Conservation (phyloP, 2,113 vertebrate species). For the Lichenostomus cassidix region DNA sequence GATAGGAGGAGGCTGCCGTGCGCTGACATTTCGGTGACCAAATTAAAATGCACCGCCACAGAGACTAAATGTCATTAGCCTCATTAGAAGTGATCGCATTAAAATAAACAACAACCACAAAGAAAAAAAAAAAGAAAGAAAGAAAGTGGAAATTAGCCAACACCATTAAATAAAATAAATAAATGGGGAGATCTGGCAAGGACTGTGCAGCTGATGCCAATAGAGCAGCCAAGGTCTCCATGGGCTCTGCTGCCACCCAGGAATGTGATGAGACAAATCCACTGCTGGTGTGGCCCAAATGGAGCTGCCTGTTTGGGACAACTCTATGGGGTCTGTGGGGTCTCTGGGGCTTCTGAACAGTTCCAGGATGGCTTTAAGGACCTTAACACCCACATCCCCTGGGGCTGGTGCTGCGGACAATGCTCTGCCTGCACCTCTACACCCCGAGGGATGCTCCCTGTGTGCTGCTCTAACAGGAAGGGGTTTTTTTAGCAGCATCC, state of each 20-base stretch:
- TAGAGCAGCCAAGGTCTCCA: background rate
- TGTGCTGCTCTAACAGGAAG: background rate
- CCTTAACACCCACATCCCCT: accelerated
- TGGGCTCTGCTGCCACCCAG: background rate
- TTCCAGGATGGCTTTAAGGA: background rate
- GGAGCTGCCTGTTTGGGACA: background rate
- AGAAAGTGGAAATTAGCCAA: constrained; percentile 71
- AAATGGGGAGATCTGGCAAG: background rate
- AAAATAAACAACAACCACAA: constrained; percentile 59
- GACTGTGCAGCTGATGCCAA: background rate
- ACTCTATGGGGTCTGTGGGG: accelerated
- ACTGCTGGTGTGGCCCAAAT: background rate
- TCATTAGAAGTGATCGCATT: constrained; percentile 73
- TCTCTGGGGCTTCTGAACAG: background rate
- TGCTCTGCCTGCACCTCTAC: background rate
- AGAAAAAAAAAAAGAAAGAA: background rate
- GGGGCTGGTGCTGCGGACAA: accelerated
- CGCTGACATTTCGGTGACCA: constrained; percentile 74
- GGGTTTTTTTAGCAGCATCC: background rate
- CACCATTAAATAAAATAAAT: constrained; percentile 51
- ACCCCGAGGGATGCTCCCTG: accelerated
- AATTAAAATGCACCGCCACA: constrained; percentile 73
- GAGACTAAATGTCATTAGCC: constrained; percentile 80
- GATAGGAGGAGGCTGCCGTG: constrained; percentile 64
- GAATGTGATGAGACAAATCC: background rate